Percentiles rank a stretch among this genome's conserved stretches.
These are phyloP conservation scores for Karalla daura DNA, from an alignment of 2,797 vertebrate genomes.

Conservation along the genomic window DNA sequence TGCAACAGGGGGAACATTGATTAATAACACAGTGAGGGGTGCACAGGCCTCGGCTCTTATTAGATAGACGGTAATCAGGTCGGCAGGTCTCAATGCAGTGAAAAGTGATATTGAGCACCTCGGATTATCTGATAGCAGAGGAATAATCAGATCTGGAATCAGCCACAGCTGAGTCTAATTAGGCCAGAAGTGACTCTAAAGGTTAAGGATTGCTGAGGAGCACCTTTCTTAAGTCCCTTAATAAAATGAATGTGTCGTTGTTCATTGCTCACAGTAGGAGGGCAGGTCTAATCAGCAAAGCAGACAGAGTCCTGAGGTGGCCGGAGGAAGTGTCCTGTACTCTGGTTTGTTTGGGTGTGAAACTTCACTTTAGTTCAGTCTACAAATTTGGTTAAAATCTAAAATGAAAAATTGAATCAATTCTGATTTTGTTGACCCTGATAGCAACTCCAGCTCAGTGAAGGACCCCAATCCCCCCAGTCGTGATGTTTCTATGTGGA, in stretches of 20 bases:
- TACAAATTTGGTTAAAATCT: conserved; percentile 19
- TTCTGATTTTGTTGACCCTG: conserved; percentile 39
- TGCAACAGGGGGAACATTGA: conserved; percentile 49
- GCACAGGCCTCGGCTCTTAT: conserved; percentile 50
- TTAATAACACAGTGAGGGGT: conserved; percentile 56
- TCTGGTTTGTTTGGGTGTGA: conserved; percentile 16
- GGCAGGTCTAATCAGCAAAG: conserved; percentile 47
- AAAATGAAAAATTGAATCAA: conserved; percentile 42
- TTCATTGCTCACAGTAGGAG: conserved; percentile 9
- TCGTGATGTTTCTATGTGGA: too few species aligned
- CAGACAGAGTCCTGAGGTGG: conserved; percentile 31
- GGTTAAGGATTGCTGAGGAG: conserved; percentile 62
- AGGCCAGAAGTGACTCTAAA: conserved; percentile 60
- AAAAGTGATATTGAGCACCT: conserved; percentile 60
- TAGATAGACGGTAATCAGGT: conserved; percentile 61
- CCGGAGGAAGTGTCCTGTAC: too few species aligned
- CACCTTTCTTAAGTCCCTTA: conserved; percentile 40
- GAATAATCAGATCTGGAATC: conserved; percentile 64
- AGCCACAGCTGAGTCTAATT: conserved; percentile 52
- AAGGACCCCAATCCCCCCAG: too few species aligned
- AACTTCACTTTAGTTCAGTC: conserved; percentile 28
- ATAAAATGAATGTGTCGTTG: conserved; percentile 53
- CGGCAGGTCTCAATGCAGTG: conserved; percentile 39
- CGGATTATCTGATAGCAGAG: conserved; percentile 65
- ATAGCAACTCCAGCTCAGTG: too few species aligned